phyloP scores from a whole-genome alignment of 2,113 vertebrate genomes.

The Pogona vitticeps region DNA sequence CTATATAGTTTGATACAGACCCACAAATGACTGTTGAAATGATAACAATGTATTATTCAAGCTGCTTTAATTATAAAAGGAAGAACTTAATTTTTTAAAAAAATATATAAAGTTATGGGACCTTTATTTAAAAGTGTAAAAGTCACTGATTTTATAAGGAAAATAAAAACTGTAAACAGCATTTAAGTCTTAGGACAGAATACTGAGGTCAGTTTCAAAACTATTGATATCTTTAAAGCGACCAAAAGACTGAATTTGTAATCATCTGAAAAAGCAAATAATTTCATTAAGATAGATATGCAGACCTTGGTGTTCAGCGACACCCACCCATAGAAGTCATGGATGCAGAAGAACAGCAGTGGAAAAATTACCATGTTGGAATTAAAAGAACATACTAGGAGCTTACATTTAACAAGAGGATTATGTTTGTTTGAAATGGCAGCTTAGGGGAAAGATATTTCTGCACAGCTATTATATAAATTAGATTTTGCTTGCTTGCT shows the following conservation, averaged over 20 bases:
- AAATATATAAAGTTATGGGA: too few species aligned
- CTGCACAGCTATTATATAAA: neutral
- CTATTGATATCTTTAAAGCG: neutral
- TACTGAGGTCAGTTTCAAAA: neutral
- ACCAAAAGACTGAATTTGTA: neutral
- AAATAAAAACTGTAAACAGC: neutral
- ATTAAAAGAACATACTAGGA: neutral
- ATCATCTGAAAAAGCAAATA: neutral
- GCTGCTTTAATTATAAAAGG: neutral
- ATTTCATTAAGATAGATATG: neutral
- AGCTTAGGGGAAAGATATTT: neutral
- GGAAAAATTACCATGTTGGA: neutral
- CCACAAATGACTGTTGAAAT: neutral
- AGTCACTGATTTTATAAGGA: neutral
- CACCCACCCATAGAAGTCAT: neutral
- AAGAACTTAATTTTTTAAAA: neutral
- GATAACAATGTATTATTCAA: neutral
- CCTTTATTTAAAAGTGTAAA: neutral
- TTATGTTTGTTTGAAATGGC: neutral
- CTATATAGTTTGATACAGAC: neutral
- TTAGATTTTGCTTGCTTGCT: neutral
- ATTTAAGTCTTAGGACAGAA: neutral
- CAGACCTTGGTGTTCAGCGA: too few species aligned
- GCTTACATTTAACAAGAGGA: conserved; percentile 1
- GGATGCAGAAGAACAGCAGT: neutral